A percentile compares a stretch with the other conserved stretches of the same genome.
These are phyloP conservation scores for Pocillopora meandrina DNA, from an alignment of 92 coral and sea anemone species.

Conservation along the genomic window DNA sequence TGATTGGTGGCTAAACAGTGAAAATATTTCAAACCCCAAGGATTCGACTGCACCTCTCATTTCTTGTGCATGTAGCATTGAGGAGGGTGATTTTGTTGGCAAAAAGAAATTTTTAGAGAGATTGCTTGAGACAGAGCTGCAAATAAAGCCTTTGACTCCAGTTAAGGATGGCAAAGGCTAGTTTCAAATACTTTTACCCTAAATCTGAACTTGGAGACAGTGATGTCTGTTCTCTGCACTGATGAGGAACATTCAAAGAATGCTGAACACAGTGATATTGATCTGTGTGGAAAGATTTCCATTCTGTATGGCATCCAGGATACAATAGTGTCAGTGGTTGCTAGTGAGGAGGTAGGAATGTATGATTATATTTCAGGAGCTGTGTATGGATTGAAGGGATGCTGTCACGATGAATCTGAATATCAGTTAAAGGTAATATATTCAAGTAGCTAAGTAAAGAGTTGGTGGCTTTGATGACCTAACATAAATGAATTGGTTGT, in stretches of 20 bases:
- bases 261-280: not conserved
- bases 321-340: conserved; percentile 4
- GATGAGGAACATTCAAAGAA: not conserved
- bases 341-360: conserved; percentile 16
- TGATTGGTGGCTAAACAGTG: not conserved
- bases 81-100: not conserved
- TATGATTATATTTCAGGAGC: conserved; percentile 24
- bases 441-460: not conserved
- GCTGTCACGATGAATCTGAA: not conserved
- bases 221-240: conserved; percentile 16
- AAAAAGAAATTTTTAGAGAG: not conserved
- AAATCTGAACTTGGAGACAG: not conserved
- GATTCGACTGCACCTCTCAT: not conserved
- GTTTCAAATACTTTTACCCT: conserved; percentile 16
- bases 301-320: conserved; percentile 23
- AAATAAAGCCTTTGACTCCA: conserved; percentile 5
- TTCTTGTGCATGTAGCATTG: not conserved
- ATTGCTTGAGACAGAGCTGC: not conserved
- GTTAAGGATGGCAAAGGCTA: not conserved
- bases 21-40: not conserved
- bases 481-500: not conserved
- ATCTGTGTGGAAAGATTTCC: conserved; percentile 28
- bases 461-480: not conserved
- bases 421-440: not conserved
- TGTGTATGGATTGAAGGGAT: not conserved